phyloP scores from a whole-genome alignment of 2,888 invertebrate genomes.

The Balanococcus diminutus region DNA sequence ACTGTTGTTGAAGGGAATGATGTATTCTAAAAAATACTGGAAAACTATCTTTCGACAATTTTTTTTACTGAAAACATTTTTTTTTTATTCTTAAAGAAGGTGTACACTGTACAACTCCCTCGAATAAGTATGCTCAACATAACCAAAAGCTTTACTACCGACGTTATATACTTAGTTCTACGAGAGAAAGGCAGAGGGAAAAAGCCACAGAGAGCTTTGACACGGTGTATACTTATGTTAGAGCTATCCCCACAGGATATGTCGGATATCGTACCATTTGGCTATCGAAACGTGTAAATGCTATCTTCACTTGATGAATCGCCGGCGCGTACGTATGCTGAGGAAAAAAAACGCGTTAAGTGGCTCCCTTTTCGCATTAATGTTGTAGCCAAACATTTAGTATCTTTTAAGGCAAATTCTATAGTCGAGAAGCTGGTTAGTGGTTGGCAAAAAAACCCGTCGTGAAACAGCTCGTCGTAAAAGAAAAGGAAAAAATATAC shows the following conservation, averaged over 20 bases:
- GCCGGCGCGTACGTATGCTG: neutral
- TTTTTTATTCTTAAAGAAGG: neutral
- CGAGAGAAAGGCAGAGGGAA: neutral
- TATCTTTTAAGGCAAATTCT: constrained; percentile 37
- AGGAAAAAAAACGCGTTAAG: constrained; percentile 36
- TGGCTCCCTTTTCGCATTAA: constrained; percentile 40
- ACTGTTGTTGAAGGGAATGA: too few species aligned
- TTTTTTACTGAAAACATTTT: too few species aligned
- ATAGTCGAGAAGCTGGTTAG: neutral
- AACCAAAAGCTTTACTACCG: too few species aligned
- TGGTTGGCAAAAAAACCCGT: neutral
- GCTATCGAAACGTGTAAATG: constrained; percentile 23
- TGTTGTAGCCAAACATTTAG: constrained; percentile 37
- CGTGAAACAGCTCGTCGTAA: neutral
- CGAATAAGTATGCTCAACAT: neutral
- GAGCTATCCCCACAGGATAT: constrained; percentile 25
- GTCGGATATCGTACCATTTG: constrained; percentile 2
- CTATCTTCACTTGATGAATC: constrained; percentile 26
- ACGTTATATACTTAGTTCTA: neutral
- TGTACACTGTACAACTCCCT: neutral
- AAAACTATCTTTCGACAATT: too few species aligned
- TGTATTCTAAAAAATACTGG: too few species aligned
- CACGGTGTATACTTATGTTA: constrained; percentile 5
- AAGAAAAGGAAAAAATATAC: neutral
- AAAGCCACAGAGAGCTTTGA: constrained; percentile 11